phyloP scores from a whole-genome alignment of 1,140 invertebrate genomes.

The Lasioglossum albipes region DNA sequence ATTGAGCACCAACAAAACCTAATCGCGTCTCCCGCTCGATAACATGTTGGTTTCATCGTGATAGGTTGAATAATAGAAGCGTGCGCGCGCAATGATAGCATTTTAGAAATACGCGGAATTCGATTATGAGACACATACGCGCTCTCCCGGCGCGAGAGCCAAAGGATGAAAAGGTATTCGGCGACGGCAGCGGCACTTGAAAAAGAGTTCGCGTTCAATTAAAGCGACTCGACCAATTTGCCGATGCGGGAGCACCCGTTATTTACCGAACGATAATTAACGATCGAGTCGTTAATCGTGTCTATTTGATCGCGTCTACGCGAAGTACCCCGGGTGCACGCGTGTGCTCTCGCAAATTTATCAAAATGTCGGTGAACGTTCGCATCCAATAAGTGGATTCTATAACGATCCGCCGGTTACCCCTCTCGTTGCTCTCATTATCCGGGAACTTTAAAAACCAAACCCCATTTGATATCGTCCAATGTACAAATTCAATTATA shows the following conservation, averaged over 20 bases:
- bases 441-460: not conserved
- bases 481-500: not conserved
- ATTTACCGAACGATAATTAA: slow-evolving; percentile 61
- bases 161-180: slow-evolving; percentile 28
- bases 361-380: slow-evolving; percentile 50
- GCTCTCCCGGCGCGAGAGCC: too few species aligned
- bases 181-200: slow-evolving; percentile 30
- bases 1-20: slow-evolving; percentile 9
- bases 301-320: slow-evolving; percentile 50
- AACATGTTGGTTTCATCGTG: not conserved
- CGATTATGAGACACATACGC: slow-evolving; percentile 15
- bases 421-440: not conserved
- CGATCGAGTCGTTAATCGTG: slow-evolving; percentile 55
- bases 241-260: slow-evolving; percentile 49
- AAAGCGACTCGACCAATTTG: slow-evolving; percentile 52
- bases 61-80: not conserved
- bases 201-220: slow-evolving; percentile 55
- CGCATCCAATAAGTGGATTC: slow-evolving; percentile 42
- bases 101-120: slow-evolving; percentile 4
- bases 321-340: not conserved
- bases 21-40: slow-evolving; percentile 4
- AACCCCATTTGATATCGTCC: not conserved
- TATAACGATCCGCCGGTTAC: slow-evolving; percentile 17
- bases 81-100: not conserved
- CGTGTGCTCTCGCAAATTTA: slow-evolving; percentile 42